phyloP scores from a whole-genome alignment of 2,888 invertebrate genomes.

The Phrixothrix hirtus region DNA sequence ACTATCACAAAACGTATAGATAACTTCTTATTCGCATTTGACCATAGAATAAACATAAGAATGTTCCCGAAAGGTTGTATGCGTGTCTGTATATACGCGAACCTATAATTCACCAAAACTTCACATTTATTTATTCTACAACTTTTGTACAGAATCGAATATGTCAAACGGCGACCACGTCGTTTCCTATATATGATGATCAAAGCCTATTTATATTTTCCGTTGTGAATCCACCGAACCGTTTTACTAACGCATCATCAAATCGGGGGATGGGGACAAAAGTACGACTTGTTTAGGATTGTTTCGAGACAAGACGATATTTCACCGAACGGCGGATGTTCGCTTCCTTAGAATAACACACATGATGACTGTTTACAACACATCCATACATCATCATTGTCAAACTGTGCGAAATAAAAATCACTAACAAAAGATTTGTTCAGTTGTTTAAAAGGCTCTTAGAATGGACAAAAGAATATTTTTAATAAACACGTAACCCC shows the following conservation, averaged over 20 bases:
- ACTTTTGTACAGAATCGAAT: slow-evolving; percentile 38
- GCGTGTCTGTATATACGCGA: no score
- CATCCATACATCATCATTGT: slow-evolving; percentile 52
- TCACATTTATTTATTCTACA: slow-evolving; percentile 48
- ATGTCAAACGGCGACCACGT: slow-evolving; percentile 31
- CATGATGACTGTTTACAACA: slow-evolving; percentile 51
- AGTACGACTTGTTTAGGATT: slow-evolving; percentile 55
- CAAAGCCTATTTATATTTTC: slow-evolving; percentile 55
- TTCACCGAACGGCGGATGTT: slow-evolving; percentile 56
- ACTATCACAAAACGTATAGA: slow-evolving; percentile 2
- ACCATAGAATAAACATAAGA: slow-evolving; percentile 22
- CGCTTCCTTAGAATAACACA: slow-evolving; percentile 57
- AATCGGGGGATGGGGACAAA: slow-evolving; percentile 51
- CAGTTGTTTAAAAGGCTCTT: slow-evolving; percentile 2
- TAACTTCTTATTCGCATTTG: slow-evolving; percentile 20
- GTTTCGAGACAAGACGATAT: slow-evolving; percentile 55
- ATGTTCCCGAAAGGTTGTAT: slow-evolving; percentile 12
- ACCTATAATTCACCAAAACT: slow-evolving; percentile 47
- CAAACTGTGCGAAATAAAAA: slow-evolving; percentile 32
- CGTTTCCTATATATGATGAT: slow-evolving; percentile 50
- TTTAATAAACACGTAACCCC: no score
- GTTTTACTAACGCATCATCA: slow-evolving; percentile 55
- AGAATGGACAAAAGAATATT: background rate
- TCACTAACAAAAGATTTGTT: slow-evolving; percentile 20
- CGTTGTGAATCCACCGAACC: slow-evolving; percentile 51